Conservation (phyloP, 1,140 invertebrate genomes). For the Paralvinella palmiformis region DNA sequence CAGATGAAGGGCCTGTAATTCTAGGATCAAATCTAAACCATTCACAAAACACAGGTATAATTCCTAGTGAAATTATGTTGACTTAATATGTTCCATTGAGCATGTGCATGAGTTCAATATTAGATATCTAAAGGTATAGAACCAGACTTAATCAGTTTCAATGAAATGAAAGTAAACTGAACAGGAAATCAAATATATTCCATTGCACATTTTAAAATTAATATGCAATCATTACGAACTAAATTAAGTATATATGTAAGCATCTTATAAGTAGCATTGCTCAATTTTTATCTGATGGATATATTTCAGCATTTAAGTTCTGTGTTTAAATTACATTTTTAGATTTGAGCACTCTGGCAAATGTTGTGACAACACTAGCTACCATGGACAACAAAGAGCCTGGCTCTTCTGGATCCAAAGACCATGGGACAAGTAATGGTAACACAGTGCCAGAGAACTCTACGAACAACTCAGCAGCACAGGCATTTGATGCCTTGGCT, state of each 20-base stretch:
- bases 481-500: conserved; percentile 70
- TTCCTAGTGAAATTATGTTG: neutral
- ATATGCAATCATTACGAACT: too few relatives aligned
- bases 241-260: too few relatives aligned
- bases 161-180: too few relatives aligned
- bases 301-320: too few relatives aligned
- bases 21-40: conserved; percentile 25
- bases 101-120: too few relatives aligned
- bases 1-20: conserved; percentile 43
- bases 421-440: conserved; percentile 50
- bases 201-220: too few relatives aligned
- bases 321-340: too few relatives aligned
- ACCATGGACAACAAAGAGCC: conserved; percentile 55
- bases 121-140: too few relatives aligned
- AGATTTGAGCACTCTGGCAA: conserved; percentile 55
- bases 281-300: too few relatives aligned
- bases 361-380: conserved; percentile 54
- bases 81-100: neutral
- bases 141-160: too few relatives aligned
- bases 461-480: conserved; percentile 51
- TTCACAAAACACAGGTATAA: conserved; percentile 16
- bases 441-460: conserved; percentile 51
- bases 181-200: too few relatives aligned
- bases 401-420: conserved; percentile 43
- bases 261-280: too few relatives aligned